Evolutionary conservation across 1,140 invertebrate species (phyloP).

Genomic region (Stegodyphus mimosarum): DNA sequence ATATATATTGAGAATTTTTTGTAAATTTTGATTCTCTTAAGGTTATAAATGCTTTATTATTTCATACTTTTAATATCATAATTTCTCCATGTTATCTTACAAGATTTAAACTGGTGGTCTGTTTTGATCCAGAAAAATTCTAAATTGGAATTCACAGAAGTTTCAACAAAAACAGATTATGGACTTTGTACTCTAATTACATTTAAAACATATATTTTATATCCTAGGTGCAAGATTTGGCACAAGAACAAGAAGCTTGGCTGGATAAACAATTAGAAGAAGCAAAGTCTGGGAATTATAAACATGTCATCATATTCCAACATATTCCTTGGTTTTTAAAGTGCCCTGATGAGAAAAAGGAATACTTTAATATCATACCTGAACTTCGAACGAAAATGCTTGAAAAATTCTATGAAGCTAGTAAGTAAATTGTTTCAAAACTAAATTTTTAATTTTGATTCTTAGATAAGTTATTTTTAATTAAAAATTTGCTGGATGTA

Average conservation of each 20-base stretch:
- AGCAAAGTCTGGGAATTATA: conserved; percentile 60
- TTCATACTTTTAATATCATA: too few species aligned
- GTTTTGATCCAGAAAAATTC: neutral
- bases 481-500: too few species aligned
- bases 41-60: too few species aligned
- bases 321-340: conserved; percentile 73
- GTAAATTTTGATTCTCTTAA: too few species aligned
- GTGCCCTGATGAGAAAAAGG: conserved; percentile 67
- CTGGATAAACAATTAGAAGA: conserved; percentile 66
- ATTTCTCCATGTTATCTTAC: neutral
- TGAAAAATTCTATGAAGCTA: conserved; percentile 68
- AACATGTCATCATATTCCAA: conserved; percentile 71
- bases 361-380: conserved; percentile 70
- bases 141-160: neutral
- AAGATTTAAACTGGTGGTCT: neutral
- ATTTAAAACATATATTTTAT: too few species aligned
- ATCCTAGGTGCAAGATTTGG: conserved; percentile 65
- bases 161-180: too few species aligned
- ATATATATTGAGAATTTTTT: too few species aligned
- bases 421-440: conserved; percentile 62
- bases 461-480: too few species aligned
- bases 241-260: conserved; percentile 70
- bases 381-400: conserved; percentile 67
- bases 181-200: too few species aligned
- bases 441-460: too few species aligned